phyloP scores from a whole-genome alignment of 64 coral and sea anemone genomes.

The Pachyseris speciosa region DNA sequence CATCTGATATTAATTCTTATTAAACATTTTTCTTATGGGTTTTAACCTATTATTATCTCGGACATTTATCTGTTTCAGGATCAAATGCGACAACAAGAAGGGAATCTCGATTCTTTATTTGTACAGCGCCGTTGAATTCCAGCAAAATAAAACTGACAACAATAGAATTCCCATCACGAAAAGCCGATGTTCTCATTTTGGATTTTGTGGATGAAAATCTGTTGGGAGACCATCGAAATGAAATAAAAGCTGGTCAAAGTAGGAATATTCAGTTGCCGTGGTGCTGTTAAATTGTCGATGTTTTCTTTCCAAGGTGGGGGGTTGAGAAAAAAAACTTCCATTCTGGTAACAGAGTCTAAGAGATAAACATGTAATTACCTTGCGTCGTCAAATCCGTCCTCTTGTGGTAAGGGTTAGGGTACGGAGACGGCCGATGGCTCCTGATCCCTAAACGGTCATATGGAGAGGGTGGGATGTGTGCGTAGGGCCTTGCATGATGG shows the following conservation, averaged over 20 bases:
- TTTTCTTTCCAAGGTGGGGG: not conserved
- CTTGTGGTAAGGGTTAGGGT: slow-evolving; percentile 90
- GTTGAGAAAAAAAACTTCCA: too few relatives aligned
- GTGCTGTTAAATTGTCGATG: not conserved
- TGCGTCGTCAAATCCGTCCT: slow-evolving; percentile 72
- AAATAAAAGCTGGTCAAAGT: too few relatives aligned
- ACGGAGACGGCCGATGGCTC: slow-evolving; percentile 80
- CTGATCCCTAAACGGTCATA: slow-evolving; percentile 82
- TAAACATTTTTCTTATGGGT: too few relatives aligned
- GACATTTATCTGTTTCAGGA: too few relatives aligned
- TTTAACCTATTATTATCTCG: too few relatives aligned
- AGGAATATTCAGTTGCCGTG: too few relatives aligned
- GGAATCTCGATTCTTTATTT: too few relatives aligned
- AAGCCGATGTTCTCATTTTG: too few relatives aligned
- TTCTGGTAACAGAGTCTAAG: too few relatives aligned
- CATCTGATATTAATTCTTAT: too few relatives aligned
- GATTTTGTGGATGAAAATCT: too few relatives aligned
- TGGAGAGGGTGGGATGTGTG: slow-evolving; percentile 79
- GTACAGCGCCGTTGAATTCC: not conserved
- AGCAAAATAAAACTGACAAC: slow-evolving; percentile 15
- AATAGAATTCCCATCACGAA: not conserved
- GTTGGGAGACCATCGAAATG: not conserved
- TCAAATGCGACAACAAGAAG: too few relatives aligned
- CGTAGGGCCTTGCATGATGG: slow-evolving; percentile 67
- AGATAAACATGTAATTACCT: slow-evolving; percentile 38